phyloP scores from a whole-genome alignment of 2,888 invertebrate genomes.

The Limnephilus auricula region DNA sequence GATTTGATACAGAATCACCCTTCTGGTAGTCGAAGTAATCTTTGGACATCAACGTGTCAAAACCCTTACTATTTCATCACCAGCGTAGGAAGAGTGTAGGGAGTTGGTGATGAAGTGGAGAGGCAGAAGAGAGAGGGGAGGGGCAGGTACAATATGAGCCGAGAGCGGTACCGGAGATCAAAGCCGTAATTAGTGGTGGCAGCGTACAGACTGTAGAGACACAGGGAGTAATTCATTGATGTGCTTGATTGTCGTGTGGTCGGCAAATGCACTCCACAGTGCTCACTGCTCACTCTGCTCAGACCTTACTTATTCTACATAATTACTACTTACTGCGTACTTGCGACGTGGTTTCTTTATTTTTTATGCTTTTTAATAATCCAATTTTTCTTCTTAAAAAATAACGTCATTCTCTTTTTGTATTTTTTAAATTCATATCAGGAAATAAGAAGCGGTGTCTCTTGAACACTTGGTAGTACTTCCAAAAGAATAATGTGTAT shows the following conservation, averaged over 20 bases:
- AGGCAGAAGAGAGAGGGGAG: not conserved
- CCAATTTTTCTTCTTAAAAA: not conserved
- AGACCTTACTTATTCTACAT: not conserved
- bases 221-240: constrained; percentile 34
- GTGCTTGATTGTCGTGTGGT: constrained; percentile 37
- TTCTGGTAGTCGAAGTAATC: too few relatives aligned
- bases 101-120: not conserved
- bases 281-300: not conserved
- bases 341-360: not conserved
- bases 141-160: not conserved
- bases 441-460: too few relatives aligned
- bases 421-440: too few relatives aligned
- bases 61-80: constrained; percentile 8
- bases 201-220: not conserved
- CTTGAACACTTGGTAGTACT: too few relatives aligned
- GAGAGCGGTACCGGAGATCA: constrained; percentile 41
- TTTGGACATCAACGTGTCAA: not conserved
- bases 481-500: too few relatives aligned
- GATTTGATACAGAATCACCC: too few relatives aligned
- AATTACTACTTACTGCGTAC: not conserved
- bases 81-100: not conserved
- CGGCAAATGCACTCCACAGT: not conserved
- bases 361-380: not conserved
- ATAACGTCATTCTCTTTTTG: not conserved
- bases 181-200: constrained; percentile 43